phyloP scores from a whole-genome alignment of 2,797 vertebrate genomes.

The Fratercula arctica region DNA sequence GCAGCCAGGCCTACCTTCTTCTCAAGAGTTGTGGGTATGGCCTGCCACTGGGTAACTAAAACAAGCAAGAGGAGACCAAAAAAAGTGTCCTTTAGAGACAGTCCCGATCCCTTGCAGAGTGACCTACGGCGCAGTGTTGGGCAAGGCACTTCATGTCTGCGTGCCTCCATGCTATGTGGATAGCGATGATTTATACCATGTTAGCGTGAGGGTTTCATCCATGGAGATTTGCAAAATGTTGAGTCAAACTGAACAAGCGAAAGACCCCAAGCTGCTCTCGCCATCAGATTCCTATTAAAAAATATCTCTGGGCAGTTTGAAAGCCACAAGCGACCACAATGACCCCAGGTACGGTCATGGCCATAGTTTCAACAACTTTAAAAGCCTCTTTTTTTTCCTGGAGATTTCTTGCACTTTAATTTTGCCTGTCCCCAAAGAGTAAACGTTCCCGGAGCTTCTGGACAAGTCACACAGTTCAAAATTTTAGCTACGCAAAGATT shows the following conservation, averaged over 20 bases:
- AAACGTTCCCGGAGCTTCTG: background rate
- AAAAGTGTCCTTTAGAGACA: background rate
- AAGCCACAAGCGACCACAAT: background rate
- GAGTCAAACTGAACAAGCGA: background rate
- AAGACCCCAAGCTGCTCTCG: background rate
- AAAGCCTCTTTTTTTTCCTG: background rate
- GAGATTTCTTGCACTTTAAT: background rate
- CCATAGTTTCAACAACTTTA: background rate
- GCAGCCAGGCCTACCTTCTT: background rate
- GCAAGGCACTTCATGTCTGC: background rate
- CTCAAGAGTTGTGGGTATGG: background rate
- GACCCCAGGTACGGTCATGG: background rate
- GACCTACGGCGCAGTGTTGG: background rate
- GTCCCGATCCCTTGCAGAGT: background rate
- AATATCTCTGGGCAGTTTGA: background rate
- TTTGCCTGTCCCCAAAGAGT: background rate
- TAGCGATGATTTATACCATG: background rate
- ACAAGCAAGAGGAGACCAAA: background rate
- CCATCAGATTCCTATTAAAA: conserved; percentile 3
- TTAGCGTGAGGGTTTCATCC: background rate
- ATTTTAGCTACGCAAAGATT: background rate
- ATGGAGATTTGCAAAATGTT: background rate
- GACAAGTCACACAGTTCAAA: fast-evolving
- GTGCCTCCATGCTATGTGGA: background rate
- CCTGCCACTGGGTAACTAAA: background rate